Percentiles rank a stretch among this genome's conserved stretches.
Evolutionary conservation across 2,797 vertebrate species (phyloP).

Genomic region (Phyllotis vaccarum): DNA sequence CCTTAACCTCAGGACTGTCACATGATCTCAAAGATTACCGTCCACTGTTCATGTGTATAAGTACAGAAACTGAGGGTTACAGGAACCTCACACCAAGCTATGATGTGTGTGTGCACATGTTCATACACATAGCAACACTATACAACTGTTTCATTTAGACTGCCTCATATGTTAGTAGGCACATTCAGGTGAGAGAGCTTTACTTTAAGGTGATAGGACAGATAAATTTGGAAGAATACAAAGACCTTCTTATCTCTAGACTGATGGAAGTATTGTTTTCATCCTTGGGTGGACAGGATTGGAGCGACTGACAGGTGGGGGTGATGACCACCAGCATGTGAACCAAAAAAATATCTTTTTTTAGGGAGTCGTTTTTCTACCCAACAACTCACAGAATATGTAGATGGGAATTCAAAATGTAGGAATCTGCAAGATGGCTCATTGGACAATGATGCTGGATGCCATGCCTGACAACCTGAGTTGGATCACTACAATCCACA

Average conservation of each 20-base stretch:
- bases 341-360: background rate
- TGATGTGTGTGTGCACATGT: background rate
- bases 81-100: background rate
- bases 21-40: background rate
- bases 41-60: background rate
- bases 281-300: background rate
- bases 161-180: background rate
- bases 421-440: background rate
- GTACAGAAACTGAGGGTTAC: background rate
- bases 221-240: background rate
- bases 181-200: background rate
- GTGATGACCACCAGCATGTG: accelerated
- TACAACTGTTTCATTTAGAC: background rate
- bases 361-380: background rate
- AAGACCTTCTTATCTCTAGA: background rate
- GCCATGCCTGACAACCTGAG: background rate
- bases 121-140: background rate
- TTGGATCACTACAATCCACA: background rate
- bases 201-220: background rate
- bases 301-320: background rate
- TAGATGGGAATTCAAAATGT: background rate
- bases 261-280: no score
- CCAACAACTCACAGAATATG: background rate
- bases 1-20: background rate
- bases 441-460: background rate